Base-by-base conservation (phyloP, 2,888 invertebrate genomes). In the Drosophila lacicola region DNA sequence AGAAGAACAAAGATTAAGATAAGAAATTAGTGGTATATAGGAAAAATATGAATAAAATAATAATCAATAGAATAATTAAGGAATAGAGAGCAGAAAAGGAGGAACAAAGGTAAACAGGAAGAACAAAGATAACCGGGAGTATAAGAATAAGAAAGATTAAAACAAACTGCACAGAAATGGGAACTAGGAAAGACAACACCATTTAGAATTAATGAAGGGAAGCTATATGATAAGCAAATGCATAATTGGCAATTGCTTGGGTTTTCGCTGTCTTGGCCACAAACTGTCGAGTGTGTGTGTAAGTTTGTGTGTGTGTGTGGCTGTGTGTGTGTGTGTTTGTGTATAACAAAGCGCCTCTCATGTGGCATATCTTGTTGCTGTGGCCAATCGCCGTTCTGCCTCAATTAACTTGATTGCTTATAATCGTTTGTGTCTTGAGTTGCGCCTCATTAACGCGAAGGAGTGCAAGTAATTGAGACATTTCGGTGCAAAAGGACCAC, bases 401-500 rank as follows among this genome's bases (percentile, higher is more conserved):
- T 56, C 82, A 85, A 85, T 85, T 79, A 80, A 68, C 62, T 82
- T 73, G 64, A 76, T 73, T 80, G 69, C 67, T 54, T 53, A 41
- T 53, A 69, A 76, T 82, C 70, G 11, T 42, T 45, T 51, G 36
- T 29, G 14, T 21, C 36, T 44, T 37, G 36, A 39, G 34, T 45
- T 67, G 37, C 11, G 2, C 42, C 36, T 13, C 13, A 47, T 55
- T 25, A 62, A 58, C 57, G 29, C 61, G 17, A 41, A 21, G 44
- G 17, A 64, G 54, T 68, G 47, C 36, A 49, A 17, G 37, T 57
- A 65, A 72, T 67, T 55, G 53, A 55, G 34, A 45, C 55, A 42
- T 42, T 47, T 29, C 56, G 55, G 45, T 57, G 73, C 46, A 66
- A 56, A 60, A 65, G 53, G 42, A 45, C 2, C 8, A 8, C 29